Conservation (phyloP, 2,888 invertebrate species). For the Drosophila borborema region DNA sequence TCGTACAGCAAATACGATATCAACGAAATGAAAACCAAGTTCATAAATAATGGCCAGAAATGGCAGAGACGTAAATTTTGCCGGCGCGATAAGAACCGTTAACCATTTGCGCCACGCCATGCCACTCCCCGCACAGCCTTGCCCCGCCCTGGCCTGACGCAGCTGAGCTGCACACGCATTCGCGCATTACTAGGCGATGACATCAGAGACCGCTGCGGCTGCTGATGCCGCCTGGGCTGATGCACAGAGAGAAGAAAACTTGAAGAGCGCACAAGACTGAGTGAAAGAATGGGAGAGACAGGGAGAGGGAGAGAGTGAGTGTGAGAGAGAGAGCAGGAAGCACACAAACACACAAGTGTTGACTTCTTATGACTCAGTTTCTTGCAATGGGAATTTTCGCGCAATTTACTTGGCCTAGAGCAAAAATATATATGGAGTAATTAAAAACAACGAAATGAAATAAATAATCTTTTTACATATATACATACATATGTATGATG, state of each 20-base stretch:
- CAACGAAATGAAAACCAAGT: slow-evolving; percentile 29
- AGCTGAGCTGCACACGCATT: slow-evolving; percentile 53
- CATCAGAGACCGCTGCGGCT: slow-evolving; percentile 50
- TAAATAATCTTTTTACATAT: not conserved
- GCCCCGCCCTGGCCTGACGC: not conserved
- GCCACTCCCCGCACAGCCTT: not conserved
- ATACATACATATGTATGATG: not conserved
- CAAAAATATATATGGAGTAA: not conserved
- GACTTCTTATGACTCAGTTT: slow-evolving; percentile 36
- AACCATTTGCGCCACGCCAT: not conserved
- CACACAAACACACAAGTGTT: slow-evolving; percentile 1
- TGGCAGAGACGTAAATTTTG: slow-evolving; percentile 7
- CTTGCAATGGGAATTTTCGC: slow-evolving; percentile 14
- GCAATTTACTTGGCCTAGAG: slow-evolving; percentile 7
- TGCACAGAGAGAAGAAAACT: slow-evolving; percentile 45
- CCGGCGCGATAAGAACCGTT: slow-evolving; percentile 41
- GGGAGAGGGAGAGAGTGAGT: not conserved
- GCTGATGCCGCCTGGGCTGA: slow-evolving; percentile 31
- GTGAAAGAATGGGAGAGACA: too few relatives aligned
- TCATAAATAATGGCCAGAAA: slow-evolving; percentile 16
- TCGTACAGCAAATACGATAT: not conserved
- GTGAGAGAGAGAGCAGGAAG: slow-evolving; percentile 27
- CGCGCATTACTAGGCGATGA: slow-evolving; percentile 68
- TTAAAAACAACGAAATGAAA: not conserved
- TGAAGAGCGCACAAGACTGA: not conserved